Evolutionary conservation across 2,113 vertebrate genomes (phyloP).

Genomic region (cat (Felis catus)): F.catus_Fca126_mat1.0 CM031412.1:165060501-165061000

Average conservation of each 20-base stretch:
- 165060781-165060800: neutral
- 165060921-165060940: neutral
- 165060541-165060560: neutral
- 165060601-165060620: neutral
- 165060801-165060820: neutral
- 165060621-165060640: neutral
- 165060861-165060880: neutral
- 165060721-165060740: fast-evolving
- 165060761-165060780: neutral
- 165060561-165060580: neutral
- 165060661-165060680: neutral
- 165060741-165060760: neutral
- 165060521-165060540: neutral
- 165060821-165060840: neutral
- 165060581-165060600: neutral
- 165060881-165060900: neutral
- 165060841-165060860: conserved; percentile 9
- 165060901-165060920: neutral
- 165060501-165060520: neutral
- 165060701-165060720: neutral
- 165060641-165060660: neutral
- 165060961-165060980: neutral
- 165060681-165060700: neutral
- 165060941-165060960: neutral
- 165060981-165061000: neutral